Percentiles rank a stretch among this genome's conserved stretches.
Evolutionary conservation across 2,888 invertebrate species (phyloP).

Genomic region (Patella caerulea): DNA sequence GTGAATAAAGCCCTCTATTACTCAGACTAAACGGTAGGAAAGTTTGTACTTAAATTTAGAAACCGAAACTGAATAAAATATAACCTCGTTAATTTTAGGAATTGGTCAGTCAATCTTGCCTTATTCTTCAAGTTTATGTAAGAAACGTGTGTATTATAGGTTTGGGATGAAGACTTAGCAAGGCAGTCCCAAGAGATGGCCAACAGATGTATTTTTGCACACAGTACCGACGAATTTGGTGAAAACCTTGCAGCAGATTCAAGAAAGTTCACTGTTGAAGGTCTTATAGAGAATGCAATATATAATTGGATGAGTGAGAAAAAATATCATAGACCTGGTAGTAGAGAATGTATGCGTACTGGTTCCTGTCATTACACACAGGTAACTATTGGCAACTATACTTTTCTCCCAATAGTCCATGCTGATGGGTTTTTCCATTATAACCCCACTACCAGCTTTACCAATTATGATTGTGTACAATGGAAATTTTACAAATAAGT

Average conservation of each 20-base stretch:
- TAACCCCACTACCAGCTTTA: no score
- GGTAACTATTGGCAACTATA: not conserved
- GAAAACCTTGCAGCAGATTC: not conserved
- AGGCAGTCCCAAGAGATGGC: constrained; percentile 1
- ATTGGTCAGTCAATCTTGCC: no score
- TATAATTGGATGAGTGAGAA: not conserved
- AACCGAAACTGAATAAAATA: no score
- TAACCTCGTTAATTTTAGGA: no score
- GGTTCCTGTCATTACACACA: constrained; percentile 8
- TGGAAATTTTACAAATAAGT: no score
- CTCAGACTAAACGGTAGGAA: no score
- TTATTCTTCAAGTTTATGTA: no score
- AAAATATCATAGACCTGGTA: not conserved
- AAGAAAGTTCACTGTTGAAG: not conserved
- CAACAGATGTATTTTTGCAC: not conserved
- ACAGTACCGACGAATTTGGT: not conserved
- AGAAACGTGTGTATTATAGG: not conserved
- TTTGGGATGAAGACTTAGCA: not conserved
- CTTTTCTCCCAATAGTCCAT: no score
- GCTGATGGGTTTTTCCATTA: no score
- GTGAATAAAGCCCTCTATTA: no score
- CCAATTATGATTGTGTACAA: no score
- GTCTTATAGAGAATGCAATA: not conserved
- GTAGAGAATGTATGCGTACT: not conserved
- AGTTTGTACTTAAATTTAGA: no score